Evolutionary conservation across 2,797 vertebrate species (phyloP), one percentile per base, ranked within the genome.

Genomic region (Micrastur ruficollis): DNA sequence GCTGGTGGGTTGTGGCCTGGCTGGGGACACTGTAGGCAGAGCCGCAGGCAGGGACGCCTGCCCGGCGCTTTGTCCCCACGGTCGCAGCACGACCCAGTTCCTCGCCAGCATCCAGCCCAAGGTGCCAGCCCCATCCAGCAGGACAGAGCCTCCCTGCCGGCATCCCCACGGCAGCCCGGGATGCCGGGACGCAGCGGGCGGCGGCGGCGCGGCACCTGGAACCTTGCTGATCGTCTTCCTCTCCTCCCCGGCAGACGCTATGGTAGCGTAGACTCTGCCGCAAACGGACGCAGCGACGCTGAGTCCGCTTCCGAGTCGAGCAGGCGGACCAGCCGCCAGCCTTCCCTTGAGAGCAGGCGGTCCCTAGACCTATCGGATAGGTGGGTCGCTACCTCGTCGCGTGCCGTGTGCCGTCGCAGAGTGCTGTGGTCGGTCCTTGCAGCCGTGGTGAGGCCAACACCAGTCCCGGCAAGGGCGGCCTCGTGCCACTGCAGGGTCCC

Each of bases 221-320:
- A 95, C 63, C 93, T 97, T 31, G 91, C 96, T 98, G 93, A 98
- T 76, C 93, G 6, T 97, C 78, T 97, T 97, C 96, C 97, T 97
- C 97, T 97, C 98, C 98, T 98, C 98, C 97, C 98, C 90, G 98
- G 98, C 99, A 99, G 99, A 99, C 98, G 98, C 98, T 98, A 98
- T 98, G 99, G 98, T 99, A 99, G 99, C 94, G 98, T 99, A 98
- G 99, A 99, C 97, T 99, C 99, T 93, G 99, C 99, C 98, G 98
- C 99, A 98, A 99, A 99, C 97, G 99, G 98, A 95, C 98, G 98
- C 98, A 99, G 99, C 94, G 99, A 99, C 98, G 98, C 99, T 97
- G 99, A 99, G 98, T 99, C 99, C 97, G 99, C 98, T 98, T 99
- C 99, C 74, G 99, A 98, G 97, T 99, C 99, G 79, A 99, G 99